Conservation (phyloP, 2,888 invertebrate genomes). For the Callosobruchus maculatus region DNA sequence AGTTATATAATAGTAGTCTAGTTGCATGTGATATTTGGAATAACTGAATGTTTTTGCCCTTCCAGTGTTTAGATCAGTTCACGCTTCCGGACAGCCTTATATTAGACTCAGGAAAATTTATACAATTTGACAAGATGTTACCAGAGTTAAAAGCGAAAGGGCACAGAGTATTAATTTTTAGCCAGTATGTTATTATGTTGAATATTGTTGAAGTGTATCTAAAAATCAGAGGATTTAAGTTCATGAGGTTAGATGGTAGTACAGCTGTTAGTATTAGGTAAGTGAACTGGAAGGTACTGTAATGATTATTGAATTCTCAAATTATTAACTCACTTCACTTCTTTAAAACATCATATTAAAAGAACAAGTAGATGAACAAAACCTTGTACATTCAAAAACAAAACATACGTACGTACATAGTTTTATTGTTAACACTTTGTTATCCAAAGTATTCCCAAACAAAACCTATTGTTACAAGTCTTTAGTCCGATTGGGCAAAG, state of each 20-base stretch:
- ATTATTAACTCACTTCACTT: too few relatives aligned
- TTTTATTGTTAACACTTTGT: too few relatives aligned
- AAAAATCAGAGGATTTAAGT: constrained; percentile 66
- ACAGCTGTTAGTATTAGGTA: constrained; percentile 80
- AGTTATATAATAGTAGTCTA: too few relatives aligned
- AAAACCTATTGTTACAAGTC: too few relatives aligned
- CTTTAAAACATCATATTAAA: too few relatives aligned
- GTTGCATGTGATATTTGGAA: not conserved
- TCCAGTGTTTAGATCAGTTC: constrained; percentile 60
- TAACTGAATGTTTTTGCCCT: constrained; percentile 14
- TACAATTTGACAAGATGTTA: constrained; percentile 72
- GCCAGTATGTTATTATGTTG: constrained; percentile 94
- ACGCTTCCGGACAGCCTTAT: constrained; percentile 68
- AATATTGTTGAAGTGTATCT: constrained; percentile 90
- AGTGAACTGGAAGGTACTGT: too few relatives aligned
- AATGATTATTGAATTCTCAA: too few relatives aligned
- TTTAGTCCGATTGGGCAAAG: too few relatives aligned
- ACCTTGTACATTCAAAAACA: too few relatives aligned
- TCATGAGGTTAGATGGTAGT: constrained; percentile 82
- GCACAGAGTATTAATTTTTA: constrained; percentile 87
- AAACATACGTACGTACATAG: too few relatives aligned
- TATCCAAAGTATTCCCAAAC: too few relatives aligned
- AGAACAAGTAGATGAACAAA: too few relatives aligned
- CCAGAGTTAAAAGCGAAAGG: constrained; percentile 68
- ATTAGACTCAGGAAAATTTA: constrained; percentile 83